Conservation (phyloP, 2,797 vertebrate genomes). For the Melanotaenia parkinsoni region DNA sequence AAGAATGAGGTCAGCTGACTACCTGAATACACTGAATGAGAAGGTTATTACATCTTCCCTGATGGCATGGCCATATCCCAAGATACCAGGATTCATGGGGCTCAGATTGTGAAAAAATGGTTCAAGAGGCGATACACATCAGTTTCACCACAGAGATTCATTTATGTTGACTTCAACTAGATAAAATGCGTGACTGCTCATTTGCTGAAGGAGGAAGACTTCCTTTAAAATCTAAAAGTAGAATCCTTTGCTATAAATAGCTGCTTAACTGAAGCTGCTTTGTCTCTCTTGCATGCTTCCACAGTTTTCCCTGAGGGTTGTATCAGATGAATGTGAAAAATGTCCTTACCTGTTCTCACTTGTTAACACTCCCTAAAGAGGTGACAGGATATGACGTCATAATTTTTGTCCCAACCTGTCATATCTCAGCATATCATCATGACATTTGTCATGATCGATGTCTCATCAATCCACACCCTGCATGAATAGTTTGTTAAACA, state of each 20-base stretch:
- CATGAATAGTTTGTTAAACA: constrained; percentile 28
- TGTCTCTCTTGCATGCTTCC: constrained; percentile 4
- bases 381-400: constrained; percentile 36
- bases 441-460: not conserved
- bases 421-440: constrained; percentile 8
- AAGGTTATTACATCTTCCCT: too few species aligned
- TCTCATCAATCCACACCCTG: constrained; percentile 37
- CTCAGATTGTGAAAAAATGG: too few species aligned
- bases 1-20: too few species aligned
- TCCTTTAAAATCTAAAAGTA: not conserved
- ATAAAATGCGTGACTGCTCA: constrained; percentile 9
- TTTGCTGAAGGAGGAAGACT: constrained; percentile 55
- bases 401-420: constrained; percentile 19
- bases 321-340: constrained; percentile 15
- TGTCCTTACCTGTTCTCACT: too few species aligned
- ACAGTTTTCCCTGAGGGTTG: not conserved
- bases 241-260: constrained; percentile 47
- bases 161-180: constrained; percentile 19
- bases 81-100: too few species aligned
- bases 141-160: too few species aligned
- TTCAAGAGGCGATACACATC: too few species aligned
- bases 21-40: too few species aligned
- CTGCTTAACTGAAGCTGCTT: not conserved
- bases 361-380: not conserved
- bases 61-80: too few species aligned